Base-by-base conservation (phyloP, 2,888 invertebrate genomes). In the Drosophila nigricruria region DNA sequence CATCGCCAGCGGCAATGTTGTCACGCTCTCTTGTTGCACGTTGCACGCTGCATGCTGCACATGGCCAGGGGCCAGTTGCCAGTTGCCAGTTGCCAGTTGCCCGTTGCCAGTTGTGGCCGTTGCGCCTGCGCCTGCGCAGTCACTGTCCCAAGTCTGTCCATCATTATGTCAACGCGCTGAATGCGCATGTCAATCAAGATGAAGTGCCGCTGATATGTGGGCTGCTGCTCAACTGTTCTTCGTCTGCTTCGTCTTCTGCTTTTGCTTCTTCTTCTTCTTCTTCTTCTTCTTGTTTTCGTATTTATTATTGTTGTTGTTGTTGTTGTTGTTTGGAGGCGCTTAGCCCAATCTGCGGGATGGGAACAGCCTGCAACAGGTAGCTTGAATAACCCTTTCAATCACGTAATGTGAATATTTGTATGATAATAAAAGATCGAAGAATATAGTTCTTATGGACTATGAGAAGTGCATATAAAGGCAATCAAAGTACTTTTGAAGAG, bases 161-260 rank as follows among this genome's bases (percentile, higher is more conserved):
- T 92, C 93, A 93, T 92, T 92, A 93, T 92, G 92, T 93, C 93
- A 90, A 86, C 90, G 87, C 87, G 84, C 79, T 91, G 91, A 92
- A 92, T 92, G 92, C 92, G 92, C 91, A 92, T 91, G 92, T 92
- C 93, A 92, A 92, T 92, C 92, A 92, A 92, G 91, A 91, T 92
- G 89, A 89, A 90, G 89, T 90, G 91, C 90, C 81, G 89, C 91
- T 91, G 91, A 91, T 91, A 90, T 76, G 73, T 87, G 62, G 62
- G 74, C 75, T 77, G 79, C 75, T 65, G 64, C 27, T 52, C 66
- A 66, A 53, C 54, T 20, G 60, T 38, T 69, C 12, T 38, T 32
- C 27, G 9, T 25, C 47, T 40, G n/a, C 23, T 25, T 66, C 25
- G 40, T 8, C 49, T 5, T 8, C 3, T 32, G 0, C 27, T 25